These are phyloP conservation scores for Leiothrix lutea DNA, from an alignment of 2,113 vertebrate species.

Conservation along the genomic window DNA sequence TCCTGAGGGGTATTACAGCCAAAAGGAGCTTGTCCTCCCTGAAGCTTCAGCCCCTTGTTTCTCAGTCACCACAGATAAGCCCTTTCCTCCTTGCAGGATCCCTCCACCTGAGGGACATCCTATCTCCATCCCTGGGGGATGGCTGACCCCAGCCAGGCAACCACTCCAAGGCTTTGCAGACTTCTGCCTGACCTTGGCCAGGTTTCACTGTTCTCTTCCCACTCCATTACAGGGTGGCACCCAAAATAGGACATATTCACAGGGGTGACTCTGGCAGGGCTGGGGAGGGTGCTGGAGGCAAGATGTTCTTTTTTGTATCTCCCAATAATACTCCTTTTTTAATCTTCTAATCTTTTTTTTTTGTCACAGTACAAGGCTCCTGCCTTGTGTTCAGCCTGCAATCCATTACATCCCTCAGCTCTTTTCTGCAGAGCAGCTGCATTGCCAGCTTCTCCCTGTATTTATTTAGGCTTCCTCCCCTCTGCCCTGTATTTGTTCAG, in stretches of 20 bases:
- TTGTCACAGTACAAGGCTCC: not conserved
- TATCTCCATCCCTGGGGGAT: fast-evolving
- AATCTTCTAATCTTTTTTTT: not conserved
- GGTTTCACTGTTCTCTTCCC: not conserved
- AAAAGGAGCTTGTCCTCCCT: not conserved
- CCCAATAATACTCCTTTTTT: not conserved
- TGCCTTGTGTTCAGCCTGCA: not conserved
- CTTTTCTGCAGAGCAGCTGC: not conserved
- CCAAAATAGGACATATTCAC: not conserved
- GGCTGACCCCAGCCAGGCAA: not conserved
- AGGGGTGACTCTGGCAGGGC: not conserved
- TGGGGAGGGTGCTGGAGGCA: not conserved
- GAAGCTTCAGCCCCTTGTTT: not conserved
- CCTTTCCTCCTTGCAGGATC: not conserved
- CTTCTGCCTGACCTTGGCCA: not conserved
- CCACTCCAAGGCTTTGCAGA: not conserved
- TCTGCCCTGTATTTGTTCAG: not conserved
- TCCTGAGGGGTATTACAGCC: not conserved
- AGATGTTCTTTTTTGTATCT: not conserved
- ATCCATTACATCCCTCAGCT: not conserved
- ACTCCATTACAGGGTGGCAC: fast-evolving
- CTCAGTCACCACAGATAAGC: fast-evolving
- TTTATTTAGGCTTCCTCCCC: not conserved
- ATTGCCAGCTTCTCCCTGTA: not conserved
- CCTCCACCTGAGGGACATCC: not conserved